Conservation (phyloP, 2,797 vertebrate genomes). For the Notamacropus eugenii region DNA sequence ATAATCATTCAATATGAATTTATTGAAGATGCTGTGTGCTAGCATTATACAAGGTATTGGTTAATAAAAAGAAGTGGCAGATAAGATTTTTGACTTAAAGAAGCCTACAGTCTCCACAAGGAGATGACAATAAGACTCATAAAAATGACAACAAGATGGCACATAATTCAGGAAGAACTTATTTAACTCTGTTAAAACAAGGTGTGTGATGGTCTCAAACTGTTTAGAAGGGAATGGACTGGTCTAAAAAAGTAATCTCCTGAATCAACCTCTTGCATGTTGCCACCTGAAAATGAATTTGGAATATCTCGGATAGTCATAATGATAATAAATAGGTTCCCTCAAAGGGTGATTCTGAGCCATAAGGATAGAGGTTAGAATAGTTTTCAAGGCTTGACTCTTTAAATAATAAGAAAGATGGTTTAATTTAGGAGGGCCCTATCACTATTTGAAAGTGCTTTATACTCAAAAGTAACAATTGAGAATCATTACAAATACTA, state of each 20-base stretch:
- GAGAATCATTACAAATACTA: neutral
- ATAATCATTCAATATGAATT: slow-evolving; percentile 6
- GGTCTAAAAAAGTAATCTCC: neutral
- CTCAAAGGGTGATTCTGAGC: neutral
- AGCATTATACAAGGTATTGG: neutral
- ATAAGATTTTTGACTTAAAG: neutral
- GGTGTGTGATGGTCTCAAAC: neutral
- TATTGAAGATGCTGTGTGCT: neutral
- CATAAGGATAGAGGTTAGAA: neutral
- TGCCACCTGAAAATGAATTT: neutral
- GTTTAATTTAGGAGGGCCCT: neutral
- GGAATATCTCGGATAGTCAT: neutral
- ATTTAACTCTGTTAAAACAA: neutral
- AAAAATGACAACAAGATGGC: neutral
- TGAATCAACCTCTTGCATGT: neutral
- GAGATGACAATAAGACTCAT: neutral
- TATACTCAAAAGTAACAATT: neutral
- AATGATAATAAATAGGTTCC: neutral
- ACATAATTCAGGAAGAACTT: neutral
- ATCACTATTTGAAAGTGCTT: neutral
- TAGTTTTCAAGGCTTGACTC: neutral
- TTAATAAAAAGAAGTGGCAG: neutral
- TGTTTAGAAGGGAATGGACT: neutral
- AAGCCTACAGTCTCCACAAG: neutral
- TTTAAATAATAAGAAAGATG: neutral